These are phyloP conservation scores for Acholoe squamosa DNA, from an alignment of 2,888 invertebrate genomes.

Conservation along the genomic window DNA sequence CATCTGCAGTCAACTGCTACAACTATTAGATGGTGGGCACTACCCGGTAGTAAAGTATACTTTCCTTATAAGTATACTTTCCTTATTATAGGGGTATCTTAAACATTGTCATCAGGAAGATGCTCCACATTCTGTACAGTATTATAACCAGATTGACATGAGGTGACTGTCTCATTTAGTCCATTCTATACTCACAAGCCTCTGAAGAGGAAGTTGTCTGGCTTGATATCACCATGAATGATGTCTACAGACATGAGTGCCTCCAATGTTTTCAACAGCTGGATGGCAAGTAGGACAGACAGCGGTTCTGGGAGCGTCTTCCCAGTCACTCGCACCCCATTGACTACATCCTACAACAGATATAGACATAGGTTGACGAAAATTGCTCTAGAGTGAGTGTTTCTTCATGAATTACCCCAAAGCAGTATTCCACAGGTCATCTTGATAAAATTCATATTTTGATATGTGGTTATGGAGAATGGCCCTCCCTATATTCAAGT, in stretches of 20 bases:
- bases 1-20: too few species aligned
- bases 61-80: too few species aligned
- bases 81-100: too few species aligned
- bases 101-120: neutral
- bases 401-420: too few species aligned
- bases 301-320: conserved; percentile 83
- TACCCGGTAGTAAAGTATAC: too few species aligned
- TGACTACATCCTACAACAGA: conserved; percentile 67
- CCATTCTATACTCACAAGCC: conserved; percentile 80
- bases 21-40: too few species aligned
- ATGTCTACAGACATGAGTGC: conserved; percentile 93
- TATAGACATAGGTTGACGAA: too few species aligned
- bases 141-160: neutral
- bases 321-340: conserved; percentile 57
- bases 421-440: too few species aligned
- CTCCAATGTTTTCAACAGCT: conserved; percentile 92
- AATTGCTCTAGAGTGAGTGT: too few species aligned
- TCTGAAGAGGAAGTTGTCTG: conserved; percentile 93
- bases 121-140: neutral
- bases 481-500: too few species aligned
- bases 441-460: too few species aligned
- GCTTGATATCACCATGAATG: conserved; percentile 97
- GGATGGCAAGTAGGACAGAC: conserved; percentile 90
- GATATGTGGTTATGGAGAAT: too few species aligned
- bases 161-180: neutral